Conservation (phyloP, 2,797 vertebrate genomes). For the Euphonia xanthogaster region DNA sequence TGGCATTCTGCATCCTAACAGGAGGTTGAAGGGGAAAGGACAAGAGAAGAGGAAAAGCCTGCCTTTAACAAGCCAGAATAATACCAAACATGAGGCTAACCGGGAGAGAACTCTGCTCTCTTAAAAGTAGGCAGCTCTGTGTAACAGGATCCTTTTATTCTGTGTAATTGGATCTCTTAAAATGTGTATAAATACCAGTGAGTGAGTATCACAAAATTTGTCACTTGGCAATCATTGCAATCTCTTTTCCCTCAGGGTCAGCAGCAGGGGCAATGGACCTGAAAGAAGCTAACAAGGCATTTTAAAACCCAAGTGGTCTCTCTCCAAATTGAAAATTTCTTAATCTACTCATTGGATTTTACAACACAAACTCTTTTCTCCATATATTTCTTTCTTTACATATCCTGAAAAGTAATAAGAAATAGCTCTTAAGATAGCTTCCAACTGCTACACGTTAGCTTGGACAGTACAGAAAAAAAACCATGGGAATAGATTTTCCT, state of each 20-base stretch:
- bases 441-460: neutral
- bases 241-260: neutral
- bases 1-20: neutral
- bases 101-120: neutral
- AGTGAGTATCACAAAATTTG: neutral
- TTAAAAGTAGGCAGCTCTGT: neutral
- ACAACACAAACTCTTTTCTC: neutral
- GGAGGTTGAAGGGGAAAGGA: neutral
- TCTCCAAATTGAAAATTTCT: constrained; percentile 26
- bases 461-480: neutral
- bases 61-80: neutral
- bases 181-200: neutral
- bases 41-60: neutral
- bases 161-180: neutral
- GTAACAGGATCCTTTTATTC: neutral
- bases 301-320: neutral
- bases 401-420: neutral
- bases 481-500: neutral
- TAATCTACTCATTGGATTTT: neutral
- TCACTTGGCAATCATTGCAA: neutral
- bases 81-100: neutral
- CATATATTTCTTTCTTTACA: neutral
- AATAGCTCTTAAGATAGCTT: neutral
- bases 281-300: neutral
- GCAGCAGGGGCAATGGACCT: neutral